These are phyloP conservation scores for Momotus momota DNA, from an alignment of 2,797 vertebrate species.

Conservation along the genomic window DNA sequence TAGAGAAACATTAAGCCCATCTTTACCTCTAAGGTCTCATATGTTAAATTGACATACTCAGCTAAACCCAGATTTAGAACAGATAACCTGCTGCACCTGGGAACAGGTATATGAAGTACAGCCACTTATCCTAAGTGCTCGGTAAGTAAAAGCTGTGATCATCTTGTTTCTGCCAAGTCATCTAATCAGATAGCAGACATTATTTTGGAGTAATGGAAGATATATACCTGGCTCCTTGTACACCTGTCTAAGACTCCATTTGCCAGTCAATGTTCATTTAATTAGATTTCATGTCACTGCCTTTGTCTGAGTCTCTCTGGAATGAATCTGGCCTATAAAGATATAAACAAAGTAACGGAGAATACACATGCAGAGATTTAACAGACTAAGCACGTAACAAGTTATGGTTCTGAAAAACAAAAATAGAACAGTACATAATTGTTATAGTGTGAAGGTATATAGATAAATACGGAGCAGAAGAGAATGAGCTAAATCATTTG, in stretches of 20 bases:
- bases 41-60: neutral
- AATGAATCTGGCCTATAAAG: neutral
- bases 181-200: neutral
- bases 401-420: neutral
- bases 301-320: neutral
- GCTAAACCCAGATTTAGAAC: slow-evolving; percentile 13
- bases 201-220: neutral
- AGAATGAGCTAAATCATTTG: neutral
- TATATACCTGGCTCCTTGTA: neutral
- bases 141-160: neutral
- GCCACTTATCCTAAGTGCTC: neutral
- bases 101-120: neutral
- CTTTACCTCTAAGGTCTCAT: neutral
- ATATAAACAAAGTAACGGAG: neutral
- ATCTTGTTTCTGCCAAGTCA: neutral
- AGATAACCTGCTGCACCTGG: neutral
- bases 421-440: neutral
- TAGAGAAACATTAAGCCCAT: neutral
- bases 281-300: neutral
- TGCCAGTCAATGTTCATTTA: neutral
- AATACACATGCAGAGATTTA: neutral
- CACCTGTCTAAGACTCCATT: neutral
- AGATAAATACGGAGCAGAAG: slow-evolving; percentile 7
- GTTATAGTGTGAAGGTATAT: neutral
- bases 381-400: neutral